These are phyloP conservation scores for Microctenopoma lineatum DNA, from an alignment of 2,797 vertebrate species.

Conservation along the genomic window DNA sequence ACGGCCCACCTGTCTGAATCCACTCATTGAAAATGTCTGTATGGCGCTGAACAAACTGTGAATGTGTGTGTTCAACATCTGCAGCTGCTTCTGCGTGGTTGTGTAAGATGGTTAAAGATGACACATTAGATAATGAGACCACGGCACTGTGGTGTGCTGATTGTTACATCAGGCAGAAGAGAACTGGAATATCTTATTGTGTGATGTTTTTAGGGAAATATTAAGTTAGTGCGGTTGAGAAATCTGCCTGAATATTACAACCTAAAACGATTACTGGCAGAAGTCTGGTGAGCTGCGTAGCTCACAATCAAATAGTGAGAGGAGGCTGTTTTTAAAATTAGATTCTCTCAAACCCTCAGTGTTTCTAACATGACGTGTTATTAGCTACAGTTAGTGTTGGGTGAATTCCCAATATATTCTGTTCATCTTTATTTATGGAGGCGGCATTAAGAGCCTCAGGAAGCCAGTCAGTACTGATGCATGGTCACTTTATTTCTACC, in stretches of 20 bases:
- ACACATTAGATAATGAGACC: constrained; percentile 12
- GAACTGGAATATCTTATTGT: not conserved
- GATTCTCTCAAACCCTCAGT: not conserved
- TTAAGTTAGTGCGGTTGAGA: not conserved
- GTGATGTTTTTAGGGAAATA: not conserved
- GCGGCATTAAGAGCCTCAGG: not conserved
- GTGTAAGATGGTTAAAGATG: constrained; percentile 28
- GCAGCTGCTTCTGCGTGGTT: constrained; percentile 11
- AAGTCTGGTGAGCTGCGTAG: not conserved
- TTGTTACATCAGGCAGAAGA: not conserved
- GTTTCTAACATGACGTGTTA: not conserved
- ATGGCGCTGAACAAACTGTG: constrained; percentile 45
- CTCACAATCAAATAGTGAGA: not conserved
- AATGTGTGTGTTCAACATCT: constrained; percentile 21
- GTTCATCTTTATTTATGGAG: not conserved
- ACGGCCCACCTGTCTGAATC: not conserved
- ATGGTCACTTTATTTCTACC: not conserved
- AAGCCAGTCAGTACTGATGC: not conserved
- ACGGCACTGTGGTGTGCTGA: not conserved
- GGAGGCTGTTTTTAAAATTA: not conserved
- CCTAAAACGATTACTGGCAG: not conserved
- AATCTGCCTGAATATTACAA: not conserved
- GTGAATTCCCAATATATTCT: not conserved
- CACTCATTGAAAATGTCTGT: constrained; percentile 27
- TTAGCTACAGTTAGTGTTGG: not conserved